phyloP scores from a whole-genome alignment of 2,113 vertebrate species.

The Ailurus styani region DNA sequence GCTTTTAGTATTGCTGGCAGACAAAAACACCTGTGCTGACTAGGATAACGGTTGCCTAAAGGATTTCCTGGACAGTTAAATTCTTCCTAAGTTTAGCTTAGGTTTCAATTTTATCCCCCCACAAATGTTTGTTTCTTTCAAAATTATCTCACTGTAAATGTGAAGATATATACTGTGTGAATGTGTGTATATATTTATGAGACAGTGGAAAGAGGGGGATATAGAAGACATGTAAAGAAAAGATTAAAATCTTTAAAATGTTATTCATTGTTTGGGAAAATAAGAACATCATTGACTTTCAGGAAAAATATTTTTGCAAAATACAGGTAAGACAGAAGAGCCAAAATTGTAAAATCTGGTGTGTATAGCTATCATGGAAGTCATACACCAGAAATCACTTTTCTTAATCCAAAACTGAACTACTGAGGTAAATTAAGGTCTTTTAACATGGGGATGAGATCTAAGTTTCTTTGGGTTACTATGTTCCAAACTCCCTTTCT shows the following conservation, averaged over 20 bases:
- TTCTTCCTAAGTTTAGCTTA: not conserved
- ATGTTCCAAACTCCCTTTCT: not conserved
- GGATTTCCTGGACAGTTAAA: not conserved
- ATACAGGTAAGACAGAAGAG: not conserved
- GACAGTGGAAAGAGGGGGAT: not conserved
- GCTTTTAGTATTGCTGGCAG: not conserved
- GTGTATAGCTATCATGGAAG: not conserved
- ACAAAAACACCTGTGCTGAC: not conserved
- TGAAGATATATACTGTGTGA: not conserved
- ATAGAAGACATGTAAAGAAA: not conserved
- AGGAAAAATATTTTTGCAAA: not conserved
- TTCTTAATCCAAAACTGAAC: not conserved
- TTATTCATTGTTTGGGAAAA: not conserved
- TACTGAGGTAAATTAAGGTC: not conserved
- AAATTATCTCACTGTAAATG: not conserved
- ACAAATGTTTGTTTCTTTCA: not conserved
- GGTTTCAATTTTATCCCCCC: not conserved
- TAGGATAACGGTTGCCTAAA: not conserved
- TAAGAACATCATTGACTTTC: not conserved
- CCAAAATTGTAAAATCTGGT: too few species aligned
- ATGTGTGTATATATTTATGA: not conserved
- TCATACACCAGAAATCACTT: not conserved
- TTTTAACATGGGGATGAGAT: not conserved
- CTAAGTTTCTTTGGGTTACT: not conserved
- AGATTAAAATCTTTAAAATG: not conserved